Evolutionary conservation across 2,797 vertebrate genomes (phyloP), one percentile per base, ranked within the genome.

Genomic region (Pygocentrus nattereri): DNA sequence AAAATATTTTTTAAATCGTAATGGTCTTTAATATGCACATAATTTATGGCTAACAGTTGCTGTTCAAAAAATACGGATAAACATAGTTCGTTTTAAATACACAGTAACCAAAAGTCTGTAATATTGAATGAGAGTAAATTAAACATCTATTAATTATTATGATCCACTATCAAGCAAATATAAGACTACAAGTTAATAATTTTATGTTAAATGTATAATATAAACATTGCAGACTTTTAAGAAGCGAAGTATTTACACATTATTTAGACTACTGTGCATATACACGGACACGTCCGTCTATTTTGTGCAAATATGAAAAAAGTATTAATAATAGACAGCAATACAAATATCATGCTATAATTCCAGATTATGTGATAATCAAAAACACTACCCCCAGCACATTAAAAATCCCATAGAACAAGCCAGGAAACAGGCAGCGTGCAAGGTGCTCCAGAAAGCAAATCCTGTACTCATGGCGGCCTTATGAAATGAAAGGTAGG

Each of bases 401-500:
- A 79, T 81, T 27, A 54, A 74, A 73, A 25, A 25, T 27, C 18
- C 27, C 41, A 25, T n/a, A 31, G 5, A 27, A 21, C 64, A 72
- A 68, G 72, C 50, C 62, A 80, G 52, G 21, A 49, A 68, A 25
- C 23, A 67, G 47, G 69, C 54, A 54, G 19, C n/a, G 44, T 34
- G 58, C 5, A 4, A 79, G 25, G 34, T 82, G 72, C 56, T 83
- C 27, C 12, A 74, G 23, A 50, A 80, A 73, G 44, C 49, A 70
- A 67, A 68, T 72, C 69, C 38, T 78, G 70, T 68, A 73, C 10
- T n/a, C 13, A 81, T 75, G 67, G 49, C 65, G 58, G 23, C 54
- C 72, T 73, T 30, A 71, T 18, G 58, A 81, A 85, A 80, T 1
- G 10, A 82, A 83, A 76, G 73, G 31, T 76, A 77, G 70, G 62